Evolutionary conservation across 2,113 vertebrate species (phyloP).

Genomic region (Castor canadensis): DNA sequence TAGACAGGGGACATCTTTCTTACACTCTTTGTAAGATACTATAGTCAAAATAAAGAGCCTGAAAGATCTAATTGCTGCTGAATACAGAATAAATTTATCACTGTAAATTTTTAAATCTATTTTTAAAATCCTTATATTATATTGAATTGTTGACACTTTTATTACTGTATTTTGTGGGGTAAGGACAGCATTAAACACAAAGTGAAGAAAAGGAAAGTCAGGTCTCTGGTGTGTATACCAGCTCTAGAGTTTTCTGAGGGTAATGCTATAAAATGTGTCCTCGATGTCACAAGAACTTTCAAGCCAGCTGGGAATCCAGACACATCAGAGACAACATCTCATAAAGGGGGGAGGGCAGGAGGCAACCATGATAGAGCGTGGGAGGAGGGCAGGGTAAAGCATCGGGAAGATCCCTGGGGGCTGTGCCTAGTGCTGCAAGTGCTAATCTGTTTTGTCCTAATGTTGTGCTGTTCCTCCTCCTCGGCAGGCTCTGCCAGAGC

Average conservation of each 20-base stretch:
- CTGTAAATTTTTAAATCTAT: not conserved
- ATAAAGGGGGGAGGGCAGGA: not conserved
- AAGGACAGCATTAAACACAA: not conserved
- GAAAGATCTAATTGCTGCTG: not conserved
- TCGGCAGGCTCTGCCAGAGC: not conserved
- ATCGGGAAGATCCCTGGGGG: not conserved
- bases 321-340: not conserved
- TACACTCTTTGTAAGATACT: not conserved
- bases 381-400: not conserved
- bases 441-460: not conserved
- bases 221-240: not conserved
- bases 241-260: not conserved
- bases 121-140: not conserved
- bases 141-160: not conserved
- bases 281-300: not conserved
- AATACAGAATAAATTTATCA: not conserved
- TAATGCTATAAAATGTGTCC: not conserved
- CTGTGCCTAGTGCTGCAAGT: not conserved
- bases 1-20: not conserved
- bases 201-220: constrained; percentile 18
- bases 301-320: not conserved
- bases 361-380: not conserved
- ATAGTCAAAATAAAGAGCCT: not conserved
- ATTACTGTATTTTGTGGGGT: not conserved
- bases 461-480: not conserved